Base-by-base conservation (phyloP, 2,888 invertebrate genomes). In the Tupiocoris notatus region DNA sequence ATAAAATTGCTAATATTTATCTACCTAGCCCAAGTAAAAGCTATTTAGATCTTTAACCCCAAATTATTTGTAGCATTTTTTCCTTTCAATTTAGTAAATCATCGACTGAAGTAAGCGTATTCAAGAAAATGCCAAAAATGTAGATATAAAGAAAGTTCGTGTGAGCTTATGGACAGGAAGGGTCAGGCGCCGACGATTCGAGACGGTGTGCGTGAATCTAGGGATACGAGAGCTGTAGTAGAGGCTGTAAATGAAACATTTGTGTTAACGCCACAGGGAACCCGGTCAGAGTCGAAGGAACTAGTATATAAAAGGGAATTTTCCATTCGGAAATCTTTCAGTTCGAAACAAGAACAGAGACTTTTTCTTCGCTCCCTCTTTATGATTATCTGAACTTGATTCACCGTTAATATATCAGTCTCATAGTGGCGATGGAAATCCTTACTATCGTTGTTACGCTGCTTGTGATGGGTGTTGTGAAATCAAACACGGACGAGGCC, bases 401-500 rank as follows among this genome's bases (percentile, higher is more conserved):
- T 3, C 6, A n/a, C 22, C 18, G 21, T n/a, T n/a, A n/a, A n/a
- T n/a, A n/a, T n/a, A n/a, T n/a, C n/a, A n/a, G n/a, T n/a, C n/a
- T n/a, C 54, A 21, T 56, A 6, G 9, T 18, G 6, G 20, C 9
- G 18, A 68, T 68, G 68, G 68, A 68, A 68, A 24, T 58, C 1
- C 12, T 57, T 68, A 12, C 23, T 1, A 9, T 68, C 9, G 22
- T 57, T 17, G 23, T 68, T n/a, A 17, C 22, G 6, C 12, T 68
- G 22, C 16, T 68, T 21, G 6, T 68, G 7, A 22, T 20, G 58
- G 25, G 67, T 21, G 22, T 59, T 12, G 68, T 22, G 6, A 68
- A 25, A 62, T 39, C 61, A 25, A 17, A 76, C 3, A 66, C 16
- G 6, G 77, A 77, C 17, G 93, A 93, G 84, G 90, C 89, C 80